Evolutionary conservation across 2,113 vertebrate genomes (phyloP).

Genomic region (Callocephalon fimbriatum): DNA sequence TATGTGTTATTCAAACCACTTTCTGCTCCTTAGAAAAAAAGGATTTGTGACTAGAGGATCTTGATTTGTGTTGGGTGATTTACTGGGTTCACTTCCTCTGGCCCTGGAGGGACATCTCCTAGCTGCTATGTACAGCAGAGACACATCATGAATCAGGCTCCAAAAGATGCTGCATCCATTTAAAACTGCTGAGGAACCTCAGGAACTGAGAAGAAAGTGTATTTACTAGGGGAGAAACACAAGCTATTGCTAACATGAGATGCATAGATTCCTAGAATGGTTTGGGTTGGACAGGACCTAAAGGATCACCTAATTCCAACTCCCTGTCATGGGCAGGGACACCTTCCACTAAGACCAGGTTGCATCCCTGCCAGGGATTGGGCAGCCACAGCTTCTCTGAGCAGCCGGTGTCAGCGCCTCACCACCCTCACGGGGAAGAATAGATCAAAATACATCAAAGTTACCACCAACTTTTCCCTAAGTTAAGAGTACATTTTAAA

Average conservation of each 20-base stretch:
- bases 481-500: neutral
- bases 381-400: neutral
- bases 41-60: neutral
- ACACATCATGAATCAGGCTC: accelerated
- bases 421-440: neutral
- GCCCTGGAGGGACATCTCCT: accelerated
- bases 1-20: neutral
- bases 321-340: neutral
- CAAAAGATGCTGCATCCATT: accelerated
- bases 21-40: neutral
- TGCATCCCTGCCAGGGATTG: neutral
- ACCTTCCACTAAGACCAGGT: neutral
- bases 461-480: accelerated
- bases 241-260: neutral
- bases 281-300: neutral
- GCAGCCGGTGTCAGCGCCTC: neutral
- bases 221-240: accelerated
- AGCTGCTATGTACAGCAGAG: neutral
- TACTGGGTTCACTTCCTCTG: neutral
- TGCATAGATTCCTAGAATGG: neutral
- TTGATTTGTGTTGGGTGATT: accelerated
- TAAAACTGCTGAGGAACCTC: neutral
- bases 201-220: neutral
- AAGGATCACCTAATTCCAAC: neutral
- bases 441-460: neutral